phyloP scores from a whole-genome alignment of 2,888 invertebrate species.

The Thymelicus lineola region DNA sequence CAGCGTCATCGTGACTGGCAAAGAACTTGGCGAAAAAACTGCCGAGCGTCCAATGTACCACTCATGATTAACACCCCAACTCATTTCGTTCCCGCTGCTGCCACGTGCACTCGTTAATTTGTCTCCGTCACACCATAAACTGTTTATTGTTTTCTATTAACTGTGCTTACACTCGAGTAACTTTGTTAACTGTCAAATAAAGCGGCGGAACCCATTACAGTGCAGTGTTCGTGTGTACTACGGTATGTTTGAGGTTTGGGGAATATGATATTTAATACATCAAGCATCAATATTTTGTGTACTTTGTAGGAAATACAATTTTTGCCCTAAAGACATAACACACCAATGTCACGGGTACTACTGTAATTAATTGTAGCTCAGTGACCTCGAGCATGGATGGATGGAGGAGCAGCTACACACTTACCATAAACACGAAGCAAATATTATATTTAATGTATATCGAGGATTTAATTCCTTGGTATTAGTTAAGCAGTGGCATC shows the following conservation, averaged over 20 bases:
- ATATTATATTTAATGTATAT: no score
- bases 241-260: constrained; percentile 1
- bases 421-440: no score
- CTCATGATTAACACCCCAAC: constrained; percentile 46
- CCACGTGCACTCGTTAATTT: constrained; percentile 74
- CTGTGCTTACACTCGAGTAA: constrained; percentile 48
- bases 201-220: constrained; percentile 28
- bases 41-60: constrained; percentile 21
- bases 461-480: no score
- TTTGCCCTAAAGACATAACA: no score
- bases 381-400: no score
- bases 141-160: constrained; percentile 71
- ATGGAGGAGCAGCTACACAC: no score
- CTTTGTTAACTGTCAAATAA: constrained; percentile 42
- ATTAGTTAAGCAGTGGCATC: no score
- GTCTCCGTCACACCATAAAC: constrained; percentile 71
- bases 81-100: constrained; percentile 47
- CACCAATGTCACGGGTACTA: no score
- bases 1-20: background rate
- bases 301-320: no score
- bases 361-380: no score
- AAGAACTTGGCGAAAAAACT: constrained; percentile 9
- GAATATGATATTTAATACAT: background rate
- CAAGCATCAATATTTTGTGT: background rate
- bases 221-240: constrained; percentile 20